These are phyloP conservation scores for Drosophila robusta DNA, from an alignment of 2,888 invertebrate species.

Conservation along the genomic window DNA sequence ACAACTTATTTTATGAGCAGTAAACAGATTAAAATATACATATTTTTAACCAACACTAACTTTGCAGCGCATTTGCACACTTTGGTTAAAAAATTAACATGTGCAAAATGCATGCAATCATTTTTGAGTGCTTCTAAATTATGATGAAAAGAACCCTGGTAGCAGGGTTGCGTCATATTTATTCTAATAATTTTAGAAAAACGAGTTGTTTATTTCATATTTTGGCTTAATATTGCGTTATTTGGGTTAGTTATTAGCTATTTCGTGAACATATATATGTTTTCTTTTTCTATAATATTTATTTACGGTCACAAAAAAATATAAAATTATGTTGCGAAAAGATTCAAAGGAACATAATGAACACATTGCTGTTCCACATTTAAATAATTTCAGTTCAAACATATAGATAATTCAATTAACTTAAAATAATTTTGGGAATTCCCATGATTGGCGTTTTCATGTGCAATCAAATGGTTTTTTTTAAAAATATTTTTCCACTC, in stretches of 20 bases:
- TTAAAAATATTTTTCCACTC: neutral
- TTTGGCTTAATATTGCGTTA: neutral
- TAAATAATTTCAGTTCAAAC: neutral
- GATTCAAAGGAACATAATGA: too few species aligned
- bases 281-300: too few species aligned
- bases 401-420: neutral
- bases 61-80: conserved; percentile 4
- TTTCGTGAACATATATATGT: neutral
- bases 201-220: neutral
- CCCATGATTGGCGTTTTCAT: neutral
- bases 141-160: conserved; percentile 14
- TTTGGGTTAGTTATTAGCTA: neutral
- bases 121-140: conserved; percentile 13
- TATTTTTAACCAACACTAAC: neutral
- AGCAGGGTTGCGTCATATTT: neutral
- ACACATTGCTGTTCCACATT: too few species aligned
- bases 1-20: neutral
- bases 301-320: too few species aligned
- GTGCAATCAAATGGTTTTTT: neutral
- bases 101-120: conserved; percentile 33
- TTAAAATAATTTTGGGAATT: neutral
- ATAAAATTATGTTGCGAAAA: neutral
- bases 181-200: conserved; percentile 7
- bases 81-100: conserved; percentile 36
- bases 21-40: neutral